phyloP scores from a whole-genome alignment of 2,797 vertebrate genomes.

The Pseudotriccus pelzelni region DNA sequence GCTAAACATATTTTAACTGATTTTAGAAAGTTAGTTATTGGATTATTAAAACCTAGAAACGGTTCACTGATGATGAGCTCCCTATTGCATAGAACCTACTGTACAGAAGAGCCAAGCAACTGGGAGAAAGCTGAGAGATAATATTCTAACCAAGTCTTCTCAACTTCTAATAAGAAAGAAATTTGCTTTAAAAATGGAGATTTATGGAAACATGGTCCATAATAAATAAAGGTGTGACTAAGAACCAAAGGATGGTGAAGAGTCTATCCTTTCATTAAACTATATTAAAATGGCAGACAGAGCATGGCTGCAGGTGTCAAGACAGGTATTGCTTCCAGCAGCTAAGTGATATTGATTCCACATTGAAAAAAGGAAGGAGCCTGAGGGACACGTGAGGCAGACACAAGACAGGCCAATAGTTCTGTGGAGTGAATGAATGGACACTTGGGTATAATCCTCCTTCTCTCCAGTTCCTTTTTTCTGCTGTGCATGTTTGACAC shows the following conservation, averaged over 20 bases:
- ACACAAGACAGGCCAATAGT: not conserved
- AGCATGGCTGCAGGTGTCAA: not conserved
- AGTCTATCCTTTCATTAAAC: not conserved
- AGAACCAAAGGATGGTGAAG: not conserved
- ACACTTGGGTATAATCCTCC: not conserved
- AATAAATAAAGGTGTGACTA: not conserved
- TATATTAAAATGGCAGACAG: not conserved
- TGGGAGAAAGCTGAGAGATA: not conserved
- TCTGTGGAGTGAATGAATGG: not conserved
- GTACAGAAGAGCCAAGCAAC: not conserved
- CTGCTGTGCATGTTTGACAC: not conserved
- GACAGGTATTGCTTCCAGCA: not conserved
- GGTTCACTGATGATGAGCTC: not conserved
- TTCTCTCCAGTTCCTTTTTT: not conserved
- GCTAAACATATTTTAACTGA: not conserved
- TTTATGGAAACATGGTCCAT: not conserved
- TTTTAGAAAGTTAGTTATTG: not conserved
- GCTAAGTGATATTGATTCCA: not conserved
- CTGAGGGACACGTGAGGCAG: not conserved
- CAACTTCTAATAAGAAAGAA: not conserved
- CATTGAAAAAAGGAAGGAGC: not conserved
- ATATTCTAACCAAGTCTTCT: not conserved
- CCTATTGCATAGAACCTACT: not conserved
- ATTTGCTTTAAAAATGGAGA: not conserved
- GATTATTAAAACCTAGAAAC: not conserved